Base-by-base conservation (phyloP, 2,888 invertebrate genomes). In the Ormia ochracea region DNA sequence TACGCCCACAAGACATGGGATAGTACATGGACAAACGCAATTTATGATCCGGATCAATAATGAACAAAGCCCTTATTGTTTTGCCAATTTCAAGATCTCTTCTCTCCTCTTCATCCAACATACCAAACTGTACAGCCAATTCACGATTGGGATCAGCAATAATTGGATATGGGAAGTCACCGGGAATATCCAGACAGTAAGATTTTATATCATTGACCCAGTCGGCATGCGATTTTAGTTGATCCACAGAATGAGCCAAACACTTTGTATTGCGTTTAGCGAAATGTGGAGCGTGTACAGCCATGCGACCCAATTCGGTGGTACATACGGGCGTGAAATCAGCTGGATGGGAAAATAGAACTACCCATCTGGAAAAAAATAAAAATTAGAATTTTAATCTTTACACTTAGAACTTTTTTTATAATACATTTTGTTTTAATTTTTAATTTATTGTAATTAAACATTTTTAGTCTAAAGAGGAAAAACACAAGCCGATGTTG, bases 281-380 rank as follows among this genome's bases (percentile, higher is more conserved):
- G 85, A 96, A 96, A 84, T 94, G 92, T 0, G 92, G 92, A 66
- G 91, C 89, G 85, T 95, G 92, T 14, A 94, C 93, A 2, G 94
- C 94, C 65, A 95, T 93, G 52, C 93, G 91, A 3, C 94, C 95
- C 83, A 97, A 90, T 89, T 96, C 96, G 0, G 96, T 96, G 5
- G 96, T 97, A 87, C 96, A 97, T 0, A 96, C 96, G 0, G 96
- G 96, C 0, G 96, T 97, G 88, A 94, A 97, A 89, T 96, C 96
- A 7, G 95, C 93, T 0, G 96, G 96, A 88, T 96, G 96, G 0
- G 96, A 96, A 88, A 96, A 96, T 23, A 96, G 89, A 85, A 96
- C 93, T 74, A 95, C 94, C 98, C 98, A 96, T 52, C 95, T 95
- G 85, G 12, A 89, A 87, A 63, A 6, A 69, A 43, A 31, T 33